Evolutionary conservation across 2,888 invertebrate genomes (phyloP), one percentile per base, ranked within the genome.

Genomic region (Alcis repandata): DNA sequence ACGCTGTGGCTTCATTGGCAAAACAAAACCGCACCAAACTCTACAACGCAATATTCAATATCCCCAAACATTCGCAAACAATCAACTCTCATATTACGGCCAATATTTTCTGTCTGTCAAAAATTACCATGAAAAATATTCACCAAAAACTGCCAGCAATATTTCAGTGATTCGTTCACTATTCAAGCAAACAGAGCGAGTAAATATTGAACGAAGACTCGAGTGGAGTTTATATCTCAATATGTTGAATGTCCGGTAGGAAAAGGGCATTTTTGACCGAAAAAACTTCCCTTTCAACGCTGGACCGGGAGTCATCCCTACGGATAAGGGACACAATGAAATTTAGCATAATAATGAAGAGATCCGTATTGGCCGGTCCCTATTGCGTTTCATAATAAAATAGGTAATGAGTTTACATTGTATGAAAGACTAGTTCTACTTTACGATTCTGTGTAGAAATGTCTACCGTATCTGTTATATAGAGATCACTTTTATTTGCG

Each of bases 321-420:
- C 77, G 79, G 84, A 84, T 84, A 79, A 78, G 71, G 81, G 79
- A 77, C 80, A 87, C 87, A 88, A 86, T 86, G 74, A 77, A 80
- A 83, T 88, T 89, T 87, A 88, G 82, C 87, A 89, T 89, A 87
- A 88, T 87, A 90, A 88, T 85, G 80, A 82, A 80, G 78, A 71
- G 73, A 70, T 77, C 76, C 72, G 70, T 72, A 75, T 75, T 80
- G 79, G 78, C 77, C 81, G 74, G 70, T 71, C 74, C 70, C 72
- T 73, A 79, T 76, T 73, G 71, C 63, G 63, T 70, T 73, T 61
- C 56, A 61, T 20, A 49, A 49, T 49, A 51, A 51, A 51, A 36
- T 68, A 68, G 63, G 62, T 61, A 67, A 58, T 64, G 49, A 63
- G 59, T 52, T 63, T 64, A 65, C 67, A 45, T 66, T 66, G 11